phyloP scores from a whole-genome alignment of 1,140 invertebrate species.

The Tribolium castaneum region DNA sequence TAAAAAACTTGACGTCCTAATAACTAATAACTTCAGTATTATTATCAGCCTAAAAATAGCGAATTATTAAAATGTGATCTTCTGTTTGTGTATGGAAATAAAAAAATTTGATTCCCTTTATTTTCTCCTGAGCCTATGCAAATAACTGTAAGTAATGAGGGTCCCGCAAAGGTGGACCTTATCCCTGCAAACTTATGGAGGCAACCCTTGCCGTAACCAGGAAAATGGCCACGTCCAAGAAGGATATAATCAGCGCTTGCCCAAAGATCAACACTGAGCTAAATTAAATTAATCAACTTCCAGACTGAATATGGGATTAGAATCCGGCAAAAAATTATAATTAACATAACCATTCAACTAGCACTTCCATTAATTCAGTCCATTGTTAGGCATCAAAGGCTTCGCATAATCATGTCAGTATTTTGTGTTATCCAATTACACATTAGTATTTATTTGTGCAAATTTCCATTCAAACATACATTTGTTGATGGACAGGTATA shows the following conservation, averaged over 20 bases:
- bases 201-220: conserved; percentile 15
- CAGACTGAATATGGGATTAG: neutral
- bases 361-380: neutral
- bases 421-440: too few species aligned
- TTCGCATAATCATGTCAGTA: too few species aligned
- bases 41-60: too few species aligned
- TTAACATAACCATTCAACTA: neutral
- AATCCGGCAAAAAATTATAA: neutral
- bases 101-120: neutral
- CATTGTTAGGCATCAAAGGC: too few species aligned
- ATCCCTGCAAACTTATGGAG: neutral
- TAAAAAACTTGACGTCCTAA: too few species aligned
- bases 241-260: conserved; percentile 9
- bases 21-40: too few species aligned
- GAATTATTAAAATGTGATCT: too few species aligned
- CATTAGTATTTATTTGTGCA: too few species aligned
- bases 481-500: neutral
- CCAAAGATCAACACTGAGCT: conserved; percentile 10
- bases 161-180: conserved; percentile 18
- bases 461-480: neutral
- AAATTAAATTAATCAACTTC: conserved; percentile 14
- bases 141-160: conserved; percentile 18
- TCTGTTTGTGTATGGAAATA: neutral
- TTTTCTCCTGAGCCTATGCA: neutral
- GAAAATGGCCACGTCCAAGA: conserved; percentile 26